phyloP scores from a whole-genome alignment of 2,888 invertebrate genomes.

The Petrophora chlorosata region DNA sequence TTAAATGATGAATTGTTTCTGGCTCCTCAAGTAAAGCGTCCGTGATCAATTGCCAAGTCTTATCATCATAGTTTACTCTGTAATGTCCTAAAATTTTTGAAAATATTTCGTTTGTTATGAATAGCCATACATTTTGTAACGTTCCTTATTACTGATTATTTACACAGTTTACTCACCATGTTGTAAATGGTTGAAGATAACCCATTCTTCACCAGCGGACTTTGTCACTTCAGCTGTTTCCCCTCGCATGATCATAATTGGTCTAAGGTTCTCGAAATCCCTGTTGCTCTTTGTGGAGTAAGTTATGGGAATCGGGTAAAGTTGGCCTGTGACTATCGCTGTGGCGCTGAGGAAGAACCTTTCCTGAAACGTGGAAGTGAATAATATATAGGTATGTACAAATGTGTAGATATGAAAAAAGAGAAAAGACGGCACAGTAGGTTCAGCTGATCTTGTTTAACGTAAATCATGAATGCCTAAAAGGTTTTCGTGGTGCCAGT shows the following conservation, averaged over 20 bases:
- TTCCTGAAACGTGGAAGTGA: slow-evolving; percentile 60
- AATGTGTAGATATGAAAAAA: too few relatives aligned
- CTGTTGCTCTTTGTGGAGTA: slow-evolving; percentile 63
- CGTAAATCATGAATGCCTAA: too few relatives aligned
- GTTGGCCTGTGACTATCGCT: slow-evolving; percentile 51
- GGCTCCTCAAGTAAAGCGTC: slow-evolving; percentile 59
- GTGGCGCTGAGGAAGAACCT: slow-evolving; percentile 80
- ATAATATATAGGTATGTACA: neutral
- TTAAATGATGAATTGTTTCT: slow-evolving; percentile 84
- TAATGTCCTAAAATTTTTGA: slow-evolving; percentile 81
- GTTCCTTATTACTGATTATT: neutral
- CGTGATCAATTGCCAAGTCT: slow-evolving; percentile 81
- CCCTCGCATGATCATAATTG: slow-evolving; percentile 74
- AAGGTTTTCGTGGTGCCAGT: too few relatives aligned
- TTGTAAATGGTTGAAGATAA: slow-evolving; percentile 86
- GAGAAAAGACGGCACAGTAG: too few relatives aligned
- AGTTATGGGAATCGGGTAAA: slow-evolving; percentile 77
- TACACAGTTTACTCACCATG: slow-evolving; percentile 75
- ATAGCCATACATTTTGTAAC: too few relatives aligned
- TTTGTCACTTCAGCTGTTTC: slow-evolving; percentile 56
- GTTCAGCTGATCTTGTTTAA: too few relatives aligned
- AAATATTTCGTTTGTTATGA: neutral
- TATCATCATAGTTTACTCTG: slow-evolving; percentile 86
- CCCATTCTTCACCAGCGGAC: slow-evolving; percentile 76
- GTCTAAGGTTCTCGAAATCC: slow-evolving; percentile 56